A percentile compares a stretch with the other conserved stretches of the same genome.
phyloP scores from a whole-genome alignment of 1,140 invertebrate genomes.

The Potamilus streckersoni region DNA sequence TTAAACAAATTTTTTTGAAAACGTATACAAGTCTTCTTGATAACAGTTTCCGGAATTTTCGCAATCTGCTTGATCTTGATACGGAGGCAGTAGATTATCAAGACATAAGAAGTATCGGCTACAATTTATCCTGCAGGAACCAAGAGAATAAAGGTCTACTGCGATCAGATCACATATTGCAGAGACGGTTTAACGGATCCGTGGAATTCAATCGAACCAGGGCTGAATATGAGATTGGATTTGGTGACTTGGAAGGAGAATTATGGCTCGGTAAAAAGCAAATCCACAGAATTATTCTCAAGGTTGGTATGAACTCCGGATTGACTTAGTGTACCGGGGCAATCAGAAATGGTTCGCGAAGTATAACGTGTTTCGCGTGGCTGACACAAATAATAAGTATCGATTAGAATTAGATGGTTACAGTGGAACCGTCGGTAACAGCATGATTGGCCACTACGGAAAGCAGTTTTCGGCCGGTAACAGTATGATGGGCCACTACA shows the following conservation, averaged over 20 bases:
- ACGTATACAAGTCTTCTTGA: too few species aligned
- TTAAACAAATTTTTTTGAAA: too few species aligned
- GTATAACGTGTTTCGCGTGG: constrained; percentile 25
- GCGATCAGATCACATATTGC: constrained; percentile 14
- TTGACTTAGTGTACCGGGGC: constrained; percentile 31
- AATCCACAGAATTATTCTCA: constrained; percentile 11
- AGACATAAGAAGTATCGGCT: too few species aligned
- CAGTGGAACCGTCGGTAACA: constrained; percentile 18
- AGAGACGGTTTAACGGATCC: constrained; percentile 81
- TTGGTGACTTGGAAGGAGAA: constrained; percentile 81
- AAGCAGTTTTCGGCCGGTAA: constrained; percentile 5
- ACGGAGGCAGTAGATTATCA: too few species aligned
- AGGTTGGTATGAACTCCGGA: constrained; percentile 14
- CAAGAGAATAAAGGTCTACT: background rate
- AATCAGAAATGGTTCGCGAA: constrained; percentile 6
- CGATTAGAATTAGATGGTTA: constrained; percentile 13
- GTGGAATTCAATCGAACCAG: constrained; percentile 90
- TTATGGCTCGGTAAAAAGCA: constrained; percentile 59
- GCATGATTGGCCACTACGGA: background rate
- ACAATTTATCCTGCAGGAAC: too few species aligned
- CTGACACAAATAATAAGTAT: constrained; percentile 3
- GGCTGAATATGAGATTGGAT: constrained; percentile 93
- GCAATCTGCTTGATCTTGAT: too few species aligned
- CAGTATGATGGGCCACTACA: constrained; percentile 1
- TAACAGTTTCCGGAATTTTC: too few species aligned